phyloP scores from a whole-genome alignment of 2,888 invertebrate species.

The Stenolophus ochropezus region DNA sequence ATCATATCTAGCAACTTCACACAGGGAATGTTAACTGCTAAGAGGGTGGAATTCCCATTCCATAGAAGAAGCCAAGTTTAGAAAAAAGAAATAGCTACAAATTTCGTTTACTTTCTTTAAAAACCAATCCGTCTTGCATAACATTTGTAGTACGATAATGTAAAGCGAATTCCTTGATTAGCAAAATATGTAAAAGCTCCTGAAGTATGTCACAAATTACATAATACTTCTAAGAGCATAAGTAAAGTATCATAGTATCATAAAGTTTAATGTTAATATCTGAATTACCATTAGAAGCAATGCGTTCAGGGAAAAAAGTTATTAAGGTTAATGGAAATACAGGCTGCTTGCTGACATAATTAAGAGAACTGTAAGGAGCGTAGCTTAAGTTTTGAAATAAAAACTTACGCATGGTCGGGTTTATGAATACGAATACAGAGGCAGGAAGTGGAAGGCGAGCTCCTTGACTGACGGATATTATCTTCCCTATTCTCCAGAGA shows the following conservation, averaged over 20 bases:
- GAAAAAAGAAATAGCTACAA: not conserved
- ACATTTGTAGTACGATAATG: too few relatives aligned
- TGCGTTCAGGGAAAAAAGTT: constrained; percentile 38
- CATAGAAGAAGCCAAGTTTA: not conserved
- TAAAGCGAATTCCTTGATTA: too few relatives aligned
- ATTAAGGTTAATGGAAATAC: constrained; percentile 46
- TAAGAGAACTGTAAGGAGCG: constrained; percentile 35
- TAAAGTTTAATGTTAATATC: constrained; percentile 37
- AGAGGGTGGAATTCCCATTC: not conserved
- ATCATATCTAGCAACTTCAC: constrained; percentile 21
- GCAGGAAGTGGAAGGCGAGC: not conserved
- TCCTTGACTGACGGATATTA: constrained; percentile 1
- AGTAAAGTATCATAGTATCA: not conserved
- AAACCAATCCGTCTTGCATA: too few relatives aligned
- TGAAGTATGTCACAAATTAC: not conserved
- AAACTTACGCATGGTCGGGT: constrained; percentile 36
- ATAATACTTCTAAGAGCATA: constrained; percentile 2
- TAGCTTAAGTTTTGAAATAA: constrained; percentile 40
- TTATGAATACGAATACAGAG: constrained; percentile 5
- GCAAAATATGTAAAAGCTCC: too few relatives aligned
- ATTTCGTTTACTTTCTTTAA: too few relatives aligned
- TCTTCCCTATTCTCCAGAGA: not conserved
- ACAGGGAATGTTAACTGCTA: constrained; percentile 15
- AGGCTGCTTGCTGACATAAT: constrained; percentile 22
- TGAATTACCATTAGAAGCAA: constrained; percentile 29